Base-by-base conservation (phyloP, 2,797 vertebrate genomes). In the Kryptopterus vitreolus region DNA sequence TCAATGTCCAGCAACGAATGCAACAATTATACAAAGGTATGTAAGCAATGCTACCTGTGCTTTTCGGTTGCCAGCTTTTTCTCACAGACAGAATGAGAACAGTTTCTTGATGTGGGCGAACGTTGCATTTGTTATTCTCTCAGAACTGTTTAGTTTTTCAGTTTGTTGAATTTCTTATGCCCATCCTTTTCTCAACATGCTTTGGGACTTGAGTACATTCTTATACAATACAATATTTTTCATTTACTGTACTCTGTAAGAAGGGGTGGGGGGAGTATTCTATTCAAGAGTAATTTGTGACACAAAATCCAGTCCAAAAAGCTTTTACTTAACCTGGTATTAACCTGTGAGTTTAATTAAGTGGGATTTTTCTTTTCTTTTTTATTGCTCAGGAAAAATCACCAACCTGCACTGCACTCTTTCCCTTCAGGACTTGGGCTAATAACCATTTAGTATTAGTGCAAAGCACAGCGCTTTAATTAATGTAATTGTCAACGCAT, bases 21-120 rank as follows among this genome's bases (percentile, higher is more conserved):
- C 50, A 76, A 53, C 66, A 48, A 31, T 75, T 73, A 1, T 63
- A 48, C 57, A 50, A 80, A 80, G 84, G 61, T 78, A 85, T 76
- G 81, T 72, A 4, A 69, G 12, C 20, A 26, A 77, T 24, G 79
- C 3, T 58, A 68, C 20, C 22, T 65, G 24, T 15, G 29, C 26
- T 29, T 57, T n/a, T 58, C 48, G 29, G 29, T 4, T 57, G 22
- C n/a, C 18, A 18, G 3, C 16, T 61, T 18, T 48, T 38, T 50
- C 33, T n/a, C 2, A 77, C 20, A 53, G 65, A 35, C 57, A 11
- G 16, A 24, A 24, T 31, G 31, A 38, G 3, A 63, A 29, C 24
- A 50, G 11, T 63, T 1, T 72, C n/a, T 26, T 31, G 15, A 26
- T 50, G 29, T 62, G 29, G 22, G 46, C 24, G 50, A 35, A 57